Conservation (phyloP, 2,797 vertebrate genomes). For the Graptemys geographica region DNA sequence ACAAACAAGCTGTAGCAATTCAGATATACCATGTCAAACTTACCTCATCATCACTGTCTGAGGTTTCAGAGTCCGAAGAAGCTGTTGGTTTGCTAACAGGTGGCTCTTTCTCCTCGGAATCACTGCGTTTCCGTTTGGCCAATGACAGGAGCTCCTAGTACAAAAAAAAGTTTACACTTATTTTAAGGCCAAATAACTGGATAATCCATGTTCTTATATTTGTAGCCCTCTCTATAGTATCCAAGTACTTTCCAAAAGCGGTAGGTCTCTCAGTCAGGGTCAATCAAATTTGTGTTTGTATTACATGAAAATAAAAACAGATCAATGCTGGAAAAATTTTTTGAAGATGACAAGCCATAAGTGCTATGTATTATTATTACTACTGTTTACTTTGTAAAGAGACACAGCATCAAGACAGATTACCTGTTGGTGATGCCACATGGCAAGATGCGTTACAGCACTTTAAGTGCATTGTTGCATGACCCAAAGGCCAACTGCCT, state of each 20-base stretch:
- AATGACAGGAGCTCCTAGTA: conserved; percentile 93
- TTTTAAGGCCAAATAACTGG: fast-evolving
- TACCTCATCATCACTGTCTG: conserved; percentile 98
- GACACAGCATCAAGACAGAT: fast-evolving
- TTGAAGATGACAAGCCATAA: not conserved
- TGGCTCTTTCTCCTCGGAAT: conserved; percentile 95
- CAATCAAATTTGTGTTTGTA: not conserved
- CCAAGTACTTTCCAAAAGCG: not conserved
- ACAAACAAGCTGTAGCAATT: not conserved
- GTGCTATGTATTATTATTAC: not conserved
- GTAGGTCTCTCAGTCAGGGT: not conserved
- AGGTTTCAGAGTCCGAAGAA: conserved; percentile 97
- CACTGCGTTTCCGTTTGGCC: conserved; percentile 96
- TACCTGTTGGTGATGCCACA: not conserved
- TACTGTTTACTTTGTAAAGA: not conserved
- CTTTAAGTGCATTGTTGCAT: not conserved
- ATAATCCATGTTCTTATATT: not conserved
- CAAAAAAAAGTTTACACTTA: not conserved
- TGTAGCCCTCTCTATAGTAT: not conserved
- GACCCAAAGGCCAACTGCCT: not conserved
- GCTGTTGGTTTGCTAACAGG: conserved; percentile 94
- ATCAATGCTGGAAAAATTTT: not conserved
- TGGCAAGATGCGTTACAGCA: not conserved
- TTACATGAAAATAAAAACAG: not conserved
- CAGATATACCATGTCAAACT: not conserved